Conservation (phyloP, 2,888 invertebrate species). For the Aspidiotus destructor region DNA sequence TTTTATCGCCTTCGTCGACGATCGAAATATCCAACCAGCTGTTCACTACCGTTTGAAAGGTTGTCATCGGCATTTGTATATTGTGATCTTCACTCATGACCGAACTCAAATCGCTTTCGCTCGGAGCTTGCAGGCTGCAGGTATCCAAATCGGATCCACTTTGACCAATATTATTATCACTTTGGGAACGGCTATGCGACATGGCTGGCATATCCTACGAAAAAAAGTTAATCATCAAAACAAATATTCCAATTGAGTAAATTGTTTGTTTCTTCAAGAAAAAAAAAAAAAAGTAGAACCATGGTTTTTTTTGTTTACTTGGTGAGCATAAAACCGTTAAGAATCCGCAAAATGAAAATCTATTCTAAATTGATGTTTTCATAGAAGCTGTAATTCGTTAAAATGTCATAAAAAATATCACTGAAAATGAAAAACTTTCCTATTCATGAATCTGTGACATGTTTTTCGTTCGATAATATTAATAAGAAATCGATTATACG, state of each 20-base stretch:
- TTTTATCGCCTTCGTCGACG: slow-evolving; percentile 27
- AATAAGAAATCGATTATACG: too few species aligned
- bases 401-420: too few species aligned
- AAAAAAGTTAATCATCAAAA: neutral
- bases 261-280: too few species aligned
- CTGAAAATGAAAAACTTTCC: too few species aligned
- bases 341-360: too few species aligned
- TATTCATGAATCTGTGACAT: too few species aligned
- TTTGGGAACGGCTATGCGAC: slow-evolving; percentile 25
- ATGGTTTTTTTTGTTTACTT: neutral
- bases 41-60: slow-evolving; percentile 34
- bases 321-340: neutral
- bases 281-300: neutral
- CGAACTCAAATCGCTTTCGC: slow-evolving; percentile 40
- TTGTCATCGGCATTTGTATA: slow-evolving; percentile 36
- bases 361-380: too few species aligned
- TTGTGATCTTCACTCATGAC: slow-evolving; percentile 38
- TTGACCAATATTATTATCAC: slow-evolving; percentile 24
- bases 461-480: too few species aligned
- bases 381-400: too few species aligned
- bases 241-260: too few species aligned
- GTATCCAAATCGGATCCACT: slow-evolving; percentile 31
- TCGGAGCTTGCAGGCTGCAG: slow-evolving; percentile 33
- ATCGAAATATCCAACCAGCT: slow-evolving; percentile 34
- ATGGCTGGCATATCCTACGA: slow-evolving; percentile 18